Conservation (phyloP, 2,797 vertebrate species). For the Thripadectes ignobilis region DNA sequence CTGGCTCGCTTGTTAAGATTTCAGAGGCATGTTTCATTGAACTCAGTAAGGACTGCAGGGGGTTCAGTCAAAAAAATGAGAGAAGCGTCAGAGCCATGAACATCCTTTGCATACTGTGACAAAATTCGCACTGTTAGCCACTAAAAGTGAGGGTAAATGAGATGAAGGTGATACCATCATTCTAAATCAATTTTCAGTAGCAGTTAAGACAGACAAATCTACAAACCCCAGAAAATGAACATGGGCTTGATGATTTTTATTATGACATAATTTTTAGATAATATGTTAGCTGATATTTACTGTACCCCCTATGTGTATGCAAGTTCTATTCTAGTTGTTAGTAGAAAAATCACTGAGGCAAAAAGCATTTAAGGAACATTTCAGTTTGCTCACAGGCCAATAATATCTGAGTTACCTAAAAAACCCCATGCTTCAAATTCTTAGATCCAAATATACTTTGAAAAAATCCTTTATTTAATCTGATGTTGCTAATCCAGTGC, state of each 20-base stretch:
- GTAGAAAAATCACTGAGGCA: not conserved
- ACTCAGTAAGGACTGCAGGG: slow-evolving; percentile 77
- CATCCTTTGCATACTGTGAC: not conserved
- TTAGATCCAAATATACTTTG: not conserved
- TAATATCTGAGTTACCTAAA: accelerated
- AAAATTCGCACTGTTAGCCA: not conserved
- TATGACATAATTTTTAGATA: not conserved
- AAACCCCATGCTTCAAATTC: not conserved
- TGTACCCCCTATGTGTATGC: not conserved
- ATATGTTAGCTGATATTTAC: not conserved
- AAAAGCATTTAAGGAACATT: not conserved
- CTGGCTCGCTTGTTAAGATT: slow-evolving; percentile 85
- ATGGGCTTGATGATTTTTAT: not conserved
- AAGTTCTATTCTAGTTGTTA: not conserved
- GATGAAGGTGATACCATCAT: not conserved
- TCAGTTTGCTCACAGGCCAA: not conserved
- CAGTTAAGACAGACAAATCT: not conserved
- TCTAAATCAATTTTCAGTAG: not conserved
- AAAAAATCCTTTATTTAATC: not conserved
- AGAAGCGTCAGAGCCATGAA: not conserved
- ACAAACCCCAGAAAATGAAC: not conserved
- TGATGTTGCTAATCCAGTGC: not conserved
- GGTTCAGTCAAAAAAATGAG: not conserved
- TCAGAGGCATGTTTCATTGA: slow-evolving; percentile 87
- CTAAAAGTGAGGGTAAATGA: not conserved